Evolutionary conservation across 2,888 invertebrate species (phyloP).

Genomic region (Acleris holmiana): DNA sequence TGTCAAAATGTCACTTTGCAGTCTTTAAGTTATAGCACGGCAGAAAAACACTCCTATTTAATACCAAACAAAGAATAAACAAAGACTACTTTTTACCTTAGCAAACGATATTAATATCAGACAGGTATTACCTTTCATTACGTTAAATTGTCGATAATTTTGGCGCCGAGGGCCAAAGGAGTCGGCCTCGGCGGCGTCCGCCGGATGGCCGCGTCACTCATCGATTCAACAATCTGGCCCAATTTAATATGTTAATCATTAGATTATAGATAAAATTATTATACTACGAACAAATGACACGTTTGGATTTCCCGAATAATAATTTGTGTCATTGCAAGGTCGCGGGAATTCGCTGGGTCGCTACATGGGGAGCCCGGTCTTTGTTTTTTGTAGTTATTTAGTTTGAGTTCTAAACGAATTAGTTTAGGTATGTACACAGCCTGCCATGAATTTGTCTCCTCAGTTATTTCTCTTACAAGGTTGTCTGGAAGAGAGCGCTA

Average conservation of each 20-base stretch:
- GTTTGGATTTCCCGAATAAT: constrained; percentile 17
- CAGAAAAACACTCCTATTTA: too few species aligned
- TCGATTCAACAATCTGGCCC: constrained; percentile 29
- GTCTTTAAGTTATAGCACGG: too few species aligned
- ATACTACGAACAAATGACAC: constrained; percentile 5
- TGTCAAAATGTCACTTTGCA: too few species aligned
- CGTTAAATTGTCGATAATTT: constrained; percentile 17
- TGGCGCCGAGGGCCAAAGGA: constrained; percentile 42
- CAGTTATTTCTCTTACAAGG: too few species aligned
- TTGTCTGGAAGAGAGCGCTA: too few species aligned
- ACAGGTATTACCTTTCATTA: constrained; percentile 21
- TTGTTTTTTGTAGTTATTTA: too few species aligned
- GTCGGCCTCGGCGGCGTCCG: constrained; percentile 70
- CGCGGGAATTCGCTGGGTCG: too few species aligned
- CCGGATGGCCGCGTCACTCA: constrained; percentile 54
- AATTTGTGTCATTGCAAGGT: too few species aligned
- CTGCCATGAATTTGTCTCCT: too few species aligned
- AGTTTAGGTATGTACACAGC: too few species aligned
- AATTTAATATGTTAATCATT: constrained; percentile 39
- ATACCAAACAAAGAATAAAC: constrained; percentile 14
- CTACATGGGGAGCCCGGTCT: too few species aligned
- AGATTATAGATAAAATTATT: constrained; percentile 41
- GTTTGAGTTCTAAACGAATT: too few species aligned
- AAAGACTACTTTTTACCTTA: constrained; percentile 23
- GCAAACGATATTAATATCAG: constrained; percentile 25